These are phyloP conservation scores for Pristionchus pacificus DNA, from an alignment of 1,140 invertebrate species.

Conservation along the genomic window DNA sequence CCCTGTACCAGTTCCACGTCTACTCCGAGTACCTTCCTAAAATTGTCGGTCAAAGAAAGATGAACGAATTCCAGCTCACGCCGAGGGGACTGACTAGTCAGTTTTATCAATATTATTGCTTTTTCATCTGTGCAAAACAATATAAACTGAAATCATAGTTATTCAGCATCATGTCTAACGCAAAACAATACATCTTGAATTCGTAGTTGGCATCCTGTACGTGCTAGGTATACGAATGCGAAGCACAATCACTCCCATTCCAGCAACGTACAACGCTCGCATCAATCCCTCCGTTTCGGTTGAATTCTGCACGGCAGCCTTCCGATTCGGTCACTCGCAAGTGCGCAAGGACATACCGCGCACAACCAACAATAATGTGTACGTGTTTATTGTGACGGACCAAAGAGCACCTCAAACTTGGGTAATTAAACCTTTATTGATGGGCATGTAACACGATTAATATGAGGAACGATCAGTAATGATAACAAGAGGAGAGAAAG, in stretches of 20 bases:
- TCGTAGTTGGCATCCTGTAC: no score
- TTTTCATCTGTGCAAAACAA: no score
- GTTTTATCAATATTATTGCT: not conserved
- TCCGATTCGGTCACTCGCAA: constrained; percentile 31
- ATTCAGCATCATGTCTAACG: no score
- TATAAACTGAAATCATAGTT: no score
- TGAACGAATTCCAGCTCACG: constrained; percentile 21
- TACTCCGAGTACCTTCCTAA: constrained; percentile 33
- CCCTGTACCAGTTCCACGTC: constrained; percentile 18
- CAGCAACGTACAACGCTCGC: not conserved
- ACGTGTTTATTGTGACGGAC: not conserved
- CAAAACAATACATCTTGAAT: no score
- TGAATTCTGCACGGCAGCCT: constrained; percentile 29
- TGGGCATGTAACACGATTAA: no score
- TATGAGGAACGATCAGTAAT: no score
- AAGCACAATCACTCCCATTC: no score
- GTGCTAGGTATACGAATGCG: no score
- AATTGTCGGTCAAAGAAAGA: constrained; percentile 4
- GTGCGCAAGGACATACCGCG: constrained; percentile 22
- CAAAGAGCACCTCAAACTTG: no score
- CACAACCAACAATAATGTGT: constrained; percentile 9
- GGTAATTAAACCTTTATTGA: no score
- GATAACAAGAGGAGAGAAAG: no score
- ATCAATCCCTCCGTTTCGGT: constrained; percentile 20
- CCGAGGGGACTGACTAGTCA: not conserved